Evolutionary conservation across 2,888 invertebrate genomes (phyloP).

Genomic region (Archips crataeganus): DNA sequence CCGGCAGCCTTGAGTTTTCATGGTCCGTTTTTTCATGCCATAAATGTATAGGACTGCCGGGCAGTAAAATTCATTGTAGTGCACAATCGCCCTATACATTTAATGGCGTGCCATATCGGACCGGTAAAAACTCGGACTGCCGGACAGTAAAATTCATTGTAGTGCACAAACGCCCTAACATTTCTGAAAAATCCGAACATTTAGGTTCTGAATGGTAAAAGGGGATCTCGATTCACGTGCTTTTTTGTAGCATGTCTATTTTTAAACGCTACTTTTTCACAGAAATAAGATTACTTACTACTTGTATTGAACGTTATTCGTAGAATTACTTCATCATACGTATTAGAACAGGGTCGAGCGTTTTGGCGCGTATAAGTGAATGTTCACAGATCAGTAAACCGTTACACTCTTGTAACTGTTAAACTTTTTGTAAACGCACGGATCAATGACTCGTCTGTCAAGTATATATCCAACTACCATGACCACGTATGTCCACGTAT

Average conservation of each 20-base stretch:
- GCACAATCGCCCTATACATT: too few relatives aligned
- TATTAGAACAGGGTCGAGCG: conserved; percentile 4
- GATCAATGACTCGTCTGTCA: conserved; percentile 35
- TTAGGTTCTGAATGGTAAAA: too few relatives aligned
- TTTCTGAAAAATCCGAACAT: too few relatives aligned
- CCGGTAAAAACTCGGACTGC: too few relatives aligned
- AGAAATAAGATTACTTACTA: not conserved
- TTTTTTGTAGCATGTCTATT: not conserved
- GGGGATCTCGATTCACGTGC: not conserved
- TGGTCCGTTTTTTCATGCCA: too few relatives aligned
- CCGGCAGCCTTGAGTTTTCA: too few relatives aligned
- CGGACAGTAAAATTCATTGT: too few relatives aligned
- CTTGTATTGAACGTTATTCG: not conserved
- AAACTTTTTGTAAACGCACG: conserved; percentile 26
- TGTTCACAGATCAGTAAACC: conserved; percentile 39
- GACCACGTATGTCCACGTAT: not conserved
- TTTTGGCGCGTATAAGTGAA: conserved; percentile 14
- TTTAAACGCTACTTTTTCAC: not conserved
- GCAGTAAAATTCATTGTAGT: too few relatives aligned
- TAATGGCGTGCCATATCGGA: too few relatives aligned
- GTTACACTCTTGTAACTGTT: conserved; percentile 37
- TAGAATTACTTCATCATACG: not conserved
- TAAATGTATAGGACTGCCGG: too few relatives aligned
- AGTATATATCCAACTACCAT: conserved; percentile 19
- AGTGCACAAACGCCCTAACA: too few relatives aligned